A percentile compares a stretch with the other conserved stretches of the same genome.
These are phyloP conservation scores for Aphis craccivora DNA, from an alignment of 1,140 invertebrate species.

Conservation along the genomic window DNA sequence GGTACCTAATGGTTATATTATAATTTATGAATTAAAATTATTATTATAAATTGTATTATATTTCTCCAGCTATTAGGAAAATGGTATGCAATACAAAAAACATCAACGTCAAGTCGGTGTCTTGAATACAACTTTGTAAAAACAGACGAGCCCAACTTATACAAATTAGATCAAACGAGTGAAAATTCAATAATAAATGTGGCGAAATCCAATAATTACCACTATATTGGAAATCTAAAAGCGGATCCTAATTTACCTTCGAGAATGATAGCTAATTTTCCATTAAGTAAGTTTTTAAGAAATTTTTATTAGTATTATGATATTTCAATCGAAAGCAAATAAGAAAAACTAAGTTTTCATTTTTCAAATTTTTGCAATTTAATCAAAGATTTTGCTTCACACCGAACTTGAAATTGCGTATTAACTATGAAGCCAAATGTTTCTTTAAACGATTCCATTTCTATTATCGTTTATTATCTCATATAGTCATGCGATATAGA, in stretches of 20 bases:
- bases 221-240: slow-evolving; percentile 76
- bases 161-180: slow-evolving; percentile 75
- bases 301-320: neutral
- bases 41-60: neutral
- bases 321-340: neutral
- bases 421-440: no score
- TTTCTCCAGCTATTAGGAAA: slow-evolving; percentile 74
- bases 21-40: no score
- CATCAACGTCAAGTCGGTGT: slow-evolving; percentile 79
- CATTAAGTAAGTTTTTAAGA: slow-evolving; percentile 81
- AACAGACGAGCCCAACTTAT: slow-evolving; percentile 73
- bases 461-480: no score
- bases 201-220: slow-evolving; percentile 71
- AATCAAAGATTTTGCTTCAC: no score
- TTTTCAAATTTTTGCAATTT: no score
- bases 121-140: slow-evolving; percentile 80
- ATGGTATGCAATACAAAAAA: slow-evolving; percentile 86
- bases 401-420: no score
- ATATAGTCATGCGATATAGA: no score
- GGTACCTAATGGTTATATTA: no score
- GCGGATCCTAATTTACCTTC: slow-evolving; percentile 73
- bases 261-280: slow-evolving; percentile 78
- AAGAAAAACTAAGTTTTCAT: neutral
- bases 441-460: no score
- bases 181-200: slow-evolving; percentile 73